These are phyloP conservation scores for Callopanchax toddi DNA, from an alignment of 2,113 vertebrate species.

Conservation along the genomic window DNA sequence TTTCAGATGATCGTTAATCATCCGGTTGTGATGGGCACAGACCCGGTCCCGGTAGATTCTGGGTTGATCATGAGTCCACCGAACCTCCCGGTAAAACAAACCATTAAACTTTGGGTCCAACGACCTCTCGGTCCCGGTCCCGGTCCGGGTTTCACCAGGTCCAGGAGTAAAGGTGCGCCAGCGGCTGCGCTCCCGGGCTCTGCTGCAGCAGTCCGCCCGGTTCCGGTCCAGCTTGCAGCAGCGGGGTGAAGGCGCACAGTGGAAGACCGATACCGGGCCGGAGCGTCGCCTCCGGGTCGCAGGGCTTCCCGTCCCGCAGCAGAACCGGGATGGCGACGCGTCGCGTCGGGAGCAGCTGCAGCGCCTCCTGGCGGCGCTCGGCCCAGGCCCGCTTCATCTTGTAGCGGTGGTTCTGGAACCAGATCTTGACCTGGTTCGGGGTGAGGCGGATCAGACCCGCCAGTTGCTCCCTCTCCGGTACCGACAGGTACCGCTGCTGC, in stretches of 20 bases:
- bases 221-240: conserved; percentile 85
- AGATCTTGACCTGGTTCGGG: conserved; percentile 97
- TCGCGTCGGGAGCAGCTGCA: conserved; percentile 84
- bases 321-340: conserved; percentile 87
- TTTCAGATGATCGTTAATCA: background rate
- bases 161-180: conserved; percentile 90
- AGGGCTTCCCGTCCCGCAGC: conserved; percentile 88
- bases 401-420: conserved; percentile 98
- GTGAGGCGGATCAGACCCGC: conserved; percentile 91
- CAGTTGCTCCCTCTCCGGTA: conserved; percentile 93
- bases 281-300: conserved; percentile 85
- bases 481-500: conserved; percentile 94
- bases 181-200: conserved; percentile 80
- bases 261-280: conserved; percentile 80
- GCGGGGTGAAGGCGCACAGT: conserved; percentile 70
- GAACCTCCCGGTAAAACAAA: too few species aligned
- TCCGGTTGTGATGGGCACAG: too few species aligned
- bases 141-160: conserved; percentile 81
- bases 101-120: too few species aligned
- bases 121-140: background rate
- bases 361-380: conserved; percentile 86
- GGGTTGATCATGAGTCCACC: too few species aligned
- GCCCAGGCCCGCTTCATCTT: conserved; percentile 91
- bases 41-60: too few species aligned
- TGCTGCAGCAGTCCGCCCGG: conserved; percentile 81